phyloP scores from a whole-genome alignment of 2,113 vertebrate species.

The Oreochromis spilurus region DNA sequence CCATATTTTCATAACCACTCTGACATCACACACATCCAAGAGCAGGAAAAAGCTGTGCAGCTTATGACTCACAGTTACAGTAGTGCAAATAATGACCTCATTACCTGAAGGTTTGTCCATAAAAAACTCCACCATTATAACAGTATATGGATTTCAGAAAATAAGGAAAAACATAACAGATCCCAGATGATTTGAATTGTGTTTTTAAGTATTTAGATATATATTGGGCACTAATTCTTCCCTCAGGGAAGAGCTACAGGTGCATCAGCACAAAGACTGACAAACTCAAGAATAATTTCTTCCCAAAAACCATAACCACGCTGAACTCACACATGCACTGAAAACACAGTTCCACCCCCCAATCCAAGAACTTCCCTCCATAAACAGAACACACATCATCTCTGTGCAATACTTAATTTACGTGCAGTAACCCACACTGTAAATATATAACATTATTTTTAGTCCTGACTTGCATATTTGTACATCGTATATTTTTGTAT shows the following conservation, averaged over 20 bases:
- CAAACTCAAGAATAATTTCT: not conserved
- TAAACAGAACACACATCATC: not conserved
- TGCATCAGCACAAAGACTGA: not conserved
- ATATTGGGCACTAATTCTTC: not conserved
- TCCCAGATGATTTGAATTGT: not conserved
- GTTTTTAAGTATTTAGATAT: not conserved
- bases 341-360: not conserved
- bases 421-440: not conserved
- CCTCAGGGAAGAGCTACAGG: not conserved
- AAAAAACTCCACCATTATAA: not conserved
- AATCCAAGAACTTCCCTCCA: not conserved
- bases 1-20: too few relatives aligned
- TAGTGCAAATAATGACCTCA: not conserved
- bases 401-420: not conserved
- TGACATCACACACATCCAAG: not conserved
- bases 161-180: rapidly evolving
- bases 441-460: not conserved
- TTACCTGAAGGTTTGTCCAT: not conserved
- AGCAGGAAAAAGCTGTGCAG: not conserved
- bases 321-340: not conserved
- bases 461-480: not conserved
- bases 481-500: not conserved
- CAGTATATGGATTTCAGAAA: not conserved
- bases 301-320: not conserved
- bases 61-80: not conserved